Evolutionary conservation across 2,888 invertebrate genomes (phyloP), one percentile per base, ranked within the genome.

Genomic region (Eupithecia pulchellata): DNA sequence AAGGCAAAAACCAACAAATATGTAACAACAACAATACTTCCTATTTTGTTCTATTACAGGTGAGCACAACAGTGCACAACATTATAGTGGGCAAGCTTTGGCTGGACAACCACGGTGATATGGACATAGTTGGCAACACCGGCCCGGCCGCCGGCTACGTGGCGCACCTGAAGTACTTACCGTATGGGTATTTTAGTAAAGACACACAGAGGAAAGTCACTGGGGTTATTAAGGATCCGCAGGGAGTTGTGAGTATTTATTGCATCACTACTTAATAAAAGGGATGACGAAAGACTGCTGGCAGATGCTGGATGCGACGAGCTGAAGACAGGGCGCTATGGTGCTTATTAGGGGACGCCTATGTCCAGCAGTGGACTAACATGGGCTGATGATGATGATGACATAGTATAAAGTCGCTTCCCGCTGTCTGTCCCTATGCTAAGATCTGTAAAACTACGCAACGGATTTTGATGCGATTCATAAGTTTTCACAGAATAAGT

Each of bases 91-190:
- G 99, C 78, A 99, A 98, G 92, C 95, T 99, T 80, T 99, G 99
- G 99, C 99, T 99, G 72, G 99, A 99, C 95, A 99, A 99, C 92
- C 99, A 99, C 89, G 99, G 99, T 61, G 99, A 99, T 88, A 99
- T 99, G 98, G 99, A 99, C 90, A 99, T 99, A 77, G 95, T 96
- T 72, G 97, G 97, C 74, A 95, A 95, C 80, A 88, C 91, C 65
- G 99, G 99, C 88, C 97, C 97, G 76, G 97, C 96, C 60, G 96
- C 97, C 66, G 98, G 98, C 66, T 97, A 98, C 86, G 98, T 98
- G 89, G 99, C 99, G 91, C 98, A 98, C 88, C 96, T 99, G 80
- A 99, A 99, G 93, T 99, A 98, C 94, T 97, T 98, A 86, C 99
- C 99, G 29, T 99, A 99, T 93, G 99, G 99, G 76, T 99, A 99